Percentiles rank a stretch among this genome's conserved stretches.
phyloP scores from a whole-genome alignment of 2,113 vertebrate genomes.

The Gallinago jamesoni region DNA sequence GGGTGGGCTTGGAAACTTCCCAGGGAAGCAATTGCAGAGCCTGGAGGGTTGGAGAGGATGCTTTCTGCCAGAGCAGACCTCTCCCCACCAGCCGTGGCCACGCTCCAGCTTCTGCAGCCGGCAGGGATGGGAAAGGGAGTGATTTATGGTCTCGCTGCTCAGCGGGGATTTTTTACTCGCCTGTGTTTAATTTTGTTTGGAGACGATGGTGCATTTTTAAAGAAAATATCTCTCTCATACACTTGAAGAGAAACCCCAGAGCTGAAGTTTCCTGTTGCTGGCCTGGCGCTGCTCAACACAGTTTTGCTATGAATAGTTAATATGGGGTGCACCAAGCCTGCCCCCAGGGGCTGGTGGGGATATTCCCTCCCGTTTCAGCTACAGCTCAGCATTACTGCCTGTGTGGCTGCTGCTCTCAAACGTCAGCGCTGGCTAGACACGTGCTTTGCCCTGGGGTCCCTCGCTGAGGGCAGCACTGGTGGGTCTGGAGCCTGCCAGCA shows the following conservation, averaged over 20 bases:
- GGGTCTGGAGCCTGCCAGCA: background rate
- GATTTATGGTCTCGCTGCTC: background rate
- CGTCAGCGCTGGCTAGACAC: rapidly evolving
- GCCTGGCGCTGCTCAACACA: background rate
- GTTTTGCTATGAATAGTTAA: rapidly evolving
- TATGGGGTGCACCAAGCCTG: rapidly evolving
- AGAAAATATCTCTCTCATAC: background rate
- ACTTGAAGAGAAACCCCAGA: background rate
- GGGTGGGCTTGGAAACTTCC: background rate
- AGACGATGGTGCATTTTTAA: background rate
- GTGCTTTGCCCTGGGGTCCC: background rate
- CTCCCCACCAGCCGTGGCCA: background rate
- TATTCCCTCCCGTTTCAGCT: background rate
- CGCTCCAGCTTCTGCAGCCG: rapidly evolving
- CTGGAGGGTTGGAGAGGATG: rapidly evolving
- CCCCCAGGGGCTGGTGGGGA: background rate
- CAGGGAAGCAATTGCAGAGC: background rate
- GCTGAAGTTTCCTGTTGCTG: rapidly evolving
- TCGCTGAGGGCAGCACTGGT: background rate
- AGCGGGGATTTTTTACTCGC: rapidly evolving
- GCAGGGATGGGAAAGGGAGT: background rate
- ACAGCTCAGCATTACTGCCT: background rate
- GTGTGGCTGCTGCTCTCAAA: background rate
- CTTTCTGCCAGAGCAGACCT: background rate
- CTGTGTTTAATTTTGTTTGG: background rate